Base-by-base conservation (phyloP, 2,113 vertebrate species). In the Takifugu flavidus region DNA sequence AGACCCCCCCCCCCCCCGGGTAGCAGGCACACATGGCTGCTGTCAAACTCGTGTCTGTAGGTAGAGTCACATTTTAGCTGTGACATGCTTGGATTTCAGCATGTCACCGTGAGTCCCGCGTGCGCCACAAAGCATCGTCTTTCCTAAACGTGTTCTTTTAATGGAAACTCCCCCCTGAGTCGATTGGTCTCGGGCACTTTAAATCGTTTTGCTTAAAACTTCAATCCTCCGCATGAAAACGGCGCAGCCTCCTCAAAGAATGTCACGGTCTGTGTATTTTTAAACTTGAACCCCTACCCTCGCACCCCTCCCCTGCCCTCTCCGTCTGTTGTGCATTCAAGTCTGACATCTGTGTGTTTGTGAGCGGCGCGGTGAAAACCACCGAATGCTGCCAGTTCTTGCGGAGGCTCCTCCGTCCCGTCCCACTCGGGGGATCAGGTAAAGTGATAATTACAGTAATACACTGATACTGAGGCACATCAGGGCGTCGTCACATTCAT, bases 321-420 rank as follows among this genome's bases (percentile, higher is more conserved):
- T 55, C 80, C 79, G 65, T 88, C 78, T 85, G 79, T 82, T 85
- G 69, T 59, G 64, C 72, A 79, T 86, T 89, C 78, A 71, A 84
- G 84, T 85, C 77, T 82, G 85, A 88, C 89, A 89, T 88, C 84
- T 89, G 86, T 89, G 75, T 74, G 50, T 86, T 85, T 86, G 82
- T 82, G 70, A 72, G 70, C 74, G 6, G 70, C 64, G 15, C 76
- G 75, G 70, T 84, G 79, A 85, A 75, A 84, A 77, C 78, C 68
- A 65, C 63, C 56, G 63, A 14, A 57, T 58, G 75, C 88, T 83
- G 82, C 78, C 46, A 6, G 80, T 85, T 91, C 14, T 44, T 79
- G 75, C 4, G 53, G 47, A 63, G 58, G 69, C 57, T 72, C 81
- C 89, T 89, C 88, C 82, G 84, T 82, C 28, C 83, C 75, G 78